These are phyloP conservation scores for Pyrgilauda ruficollis DNA, from an alignment of 2,113 vertebrate species.

Conservation along the genomic window DNA sequence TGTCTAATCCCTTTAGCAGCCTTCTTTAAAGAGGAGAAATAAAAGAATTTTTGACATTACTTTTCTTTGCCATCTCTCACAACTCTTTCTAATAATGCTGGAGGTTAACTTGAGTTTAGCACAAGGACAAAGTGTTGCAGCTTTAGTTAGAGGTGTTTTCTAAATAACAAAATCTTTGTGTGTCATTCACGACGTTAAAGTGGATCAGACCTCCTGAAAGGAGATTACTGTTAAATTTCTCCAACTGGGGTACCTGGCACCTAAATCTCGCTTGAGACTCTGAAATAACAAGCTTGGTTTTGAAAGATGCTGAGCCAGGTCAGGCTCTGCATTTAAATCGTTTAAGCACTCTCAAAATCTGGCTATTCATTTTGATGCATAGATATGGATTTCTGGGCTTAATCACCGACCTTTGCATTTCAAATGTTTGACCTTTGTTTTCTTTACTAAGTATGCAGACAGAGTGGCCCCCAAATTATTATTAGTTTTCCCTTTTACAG, in stretches of 20 bases:
- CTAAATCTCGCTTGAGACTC: constrained; percentile 25
- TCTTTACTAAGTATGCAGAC: constrained; percentile 23
- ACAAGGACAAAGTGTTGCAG: neutral
- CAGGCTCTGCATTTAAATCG: constrained; percentile 24
- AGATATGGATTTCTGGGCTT: constrained; percentile 53
- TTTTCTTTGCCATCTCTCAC: neutral
- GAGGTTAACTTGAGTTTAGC: neutral
- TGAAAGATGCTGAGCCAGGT: constrained; percentile 49
- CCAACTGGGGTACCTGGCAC: constrained; percentile 48
- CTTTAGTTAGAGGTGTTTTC: neutral
- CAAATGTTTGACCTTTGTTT: constrained; percentile 45
- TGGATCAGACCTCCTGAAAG: constrained; percentile 1
- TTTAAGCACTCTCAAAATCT: constrained; percentile 45
- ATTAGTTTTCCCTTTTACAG: neutral
- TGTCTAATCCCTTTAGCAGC: constrained; percentile 41
- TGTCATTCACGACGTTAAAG: rapidly evolving
- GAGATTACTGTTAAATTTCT: constrained; percentile 44
- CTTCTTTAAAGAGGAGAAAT: constrained; percentile 9
- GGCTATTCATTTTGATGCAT: constrained; percentile 33
- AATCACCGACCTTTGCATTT: constrained; percentile 32
- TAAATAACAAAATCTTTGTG: neutral
- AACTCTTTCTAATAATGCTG: neutral
- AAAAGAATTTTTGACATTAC: neutral
- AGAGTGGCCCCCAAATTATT: neutral
- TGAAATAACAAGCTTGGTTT: constrained; percentile 45